Evolutionary conservation across 1,140 invertebrate genomes (phyloP), one percentile per base, ranked within the genome.

Genomic region (Idris sp.): DNA sequence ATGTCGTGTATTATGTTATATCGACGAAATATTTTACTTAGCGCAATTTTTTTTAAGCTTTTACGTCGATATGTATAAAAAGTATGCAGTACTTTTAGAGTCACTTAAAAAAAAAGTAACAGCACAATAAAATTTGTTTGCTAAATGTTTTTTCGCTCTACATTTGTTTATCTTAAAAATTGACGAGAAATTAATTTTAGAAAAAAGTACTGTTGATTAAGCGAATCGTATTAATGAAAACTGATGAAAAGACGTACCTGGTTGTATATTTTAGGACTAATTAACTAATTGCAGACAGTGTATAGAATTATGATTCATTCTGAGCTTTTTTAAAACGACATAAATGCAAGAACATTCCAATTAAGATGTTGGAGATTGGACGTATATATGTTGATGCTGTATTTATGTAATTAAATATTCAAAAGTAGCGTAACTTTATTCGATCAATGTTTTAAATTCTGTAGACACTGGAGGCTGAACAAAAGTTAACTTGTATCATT

Each of bases 391-490:
- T 40, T 51, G 33, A 30, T 22, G 40, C 22, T 54, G 43, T 40
- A 49, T 46, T 36, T 31, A 36, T 38, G 62, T 46, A 67, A 56
- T 58, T 68, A 68, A 58, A 58, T 56, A 48, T 56, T 54, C 38
- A 30, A 26, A 38, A 46, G 38, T n/a, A 11, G 6, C 4, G 61
- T 2, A 44, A 36, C 49, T 61, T 48, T 35, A 25, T 36, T 65
- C 22, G 49, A 44, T 65, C 61, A 30, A 46, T 65, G 36, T 46
- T 65, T 46, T 54, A 44, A 31, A 54, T 44, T 54, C 22, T 18
- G 49, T 44, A 22, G 40, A 49, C 22, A 30, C 19, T 10, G 10
- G 33, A 61, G 26, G 31, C 19, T 26, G 35, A 62, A 62, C 44
- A 41, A 62, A 49, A 62, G 35, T 62, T 41, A 62, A 62, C 58